These are phyloP conservation scores for Dipodomys spectabilis DNA, from an alignment of 2,113 vertebrate genomes.

Conservation along the genomic window DNA sequence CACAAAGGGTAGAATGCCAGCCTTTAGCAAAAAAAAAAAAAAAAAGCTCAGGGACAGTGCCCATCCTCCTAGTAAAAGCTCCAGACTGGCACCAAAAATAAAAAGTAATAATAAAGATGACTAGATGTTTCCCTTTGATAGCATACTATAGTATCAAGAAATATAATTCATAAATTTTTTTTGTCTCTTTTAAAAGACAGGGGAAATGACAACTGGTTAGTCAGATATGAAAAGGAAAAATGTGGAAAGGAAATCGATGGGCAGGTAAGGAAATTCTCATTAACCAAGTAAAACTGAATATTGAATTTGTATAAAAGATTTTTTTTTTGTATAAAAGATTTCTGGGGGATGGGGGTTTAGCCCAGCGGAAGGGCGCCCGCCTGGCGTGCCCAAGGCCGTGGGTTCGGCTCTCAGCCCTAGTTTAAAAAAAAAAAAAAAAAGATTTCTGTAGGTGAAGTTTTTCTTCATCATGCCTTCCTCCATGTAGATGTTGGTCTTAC, in stretches of 20 bases:
- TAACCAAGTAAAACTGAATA: background rate
- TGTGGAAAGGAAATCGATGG: constrained; percentile 79
- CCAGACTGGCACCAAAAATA: too few relatives aligned
- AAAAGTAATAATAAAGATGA: background rate
- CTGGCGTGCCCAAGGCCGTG: too few relatives aligned
- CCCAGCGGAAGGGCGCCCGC: too few relatives aligned
- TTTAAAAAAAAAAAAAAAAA: too few relatives aligned
- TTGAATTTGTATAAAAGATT: constrained; percentile 18
- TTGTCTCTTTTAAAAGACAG: constrained; percentile 90
- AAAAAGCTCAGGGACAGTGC: too few relatives aligned
- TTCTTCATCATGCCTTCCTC: constrained; percentile 10
- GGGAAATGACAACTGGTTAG: constrained; percentile 98
- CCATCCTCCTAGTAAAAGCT: too few relatives aligned
- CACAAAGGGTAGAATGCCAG: too few relatives aligned
- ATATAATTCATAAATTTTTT: constrained; percentile 59
- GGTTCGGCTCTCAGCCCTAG: too few relatives aligned
- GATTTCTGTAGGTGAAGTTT: background rate
- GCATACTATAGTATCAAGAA: constrained; percentile 14
- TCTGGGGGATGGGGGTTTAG: too few relatives aligned
- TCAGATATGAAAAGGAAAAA: constrained; percentile 94
- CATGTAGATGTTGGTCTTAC: background rate
- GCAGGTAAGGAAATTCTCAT: constrained; percentile 86
- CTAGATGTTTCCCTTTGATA: constrained; percentile 25
- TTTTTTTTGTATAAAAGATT: constrained; percentile 11
- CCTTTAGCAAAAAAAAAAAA: too few relatives aligned